Evolutionary conservation across 2,113 vertebrate species (phyloP).

Genomic region (Nannospalax galili): DNA sequence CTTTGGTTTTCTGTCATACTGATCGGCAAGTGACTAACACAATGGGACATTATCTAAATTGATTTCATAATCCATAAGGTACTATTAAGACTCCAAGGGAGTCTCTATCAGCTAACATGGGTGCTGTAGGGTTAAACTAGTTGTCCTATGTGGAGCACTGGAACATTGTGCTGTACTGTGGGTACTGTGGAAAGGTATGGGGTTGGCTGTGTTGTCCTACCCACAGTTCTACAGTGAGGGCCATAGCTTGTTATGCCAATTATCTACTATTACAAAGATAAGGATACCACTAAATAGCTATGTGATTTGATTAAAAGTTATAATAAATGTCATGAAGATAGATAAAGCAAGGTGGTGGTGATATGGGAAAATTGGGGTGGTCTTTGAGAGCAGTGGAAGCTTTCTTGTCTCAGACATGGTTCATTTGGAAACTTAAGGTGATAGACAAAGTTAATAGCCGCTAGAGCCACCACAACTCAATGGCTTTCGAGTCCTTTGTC

Average conservation of each 20-base stretch:
- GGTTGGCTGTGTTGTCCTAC: neutral
- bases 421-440: neutral
- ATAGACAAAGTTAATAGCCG: neutral
- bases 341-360: neutral
- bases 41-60: neutral
- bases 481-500: neutral
- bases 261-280: neutral
- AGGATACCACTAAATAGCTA: neutral
- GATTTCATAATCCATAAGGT: neutral
- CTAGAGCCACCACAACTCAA: neutral
- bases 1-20: neutral
- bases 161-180: accelerated
- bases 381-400: neutral
- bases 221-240: neutral
- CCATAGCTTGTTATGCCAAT: neutral
- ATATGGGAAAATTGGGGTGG: too few relatives aligned
- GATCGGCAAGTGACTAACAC: neutral
- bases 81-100: neutral
- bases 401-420: neutral
- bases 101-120: neutral
- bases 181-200: too few relatives aligned
- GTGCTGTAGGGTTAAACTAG: too few relatives aligned
- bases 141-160: accelerated
- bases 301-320: neutral
- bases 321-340: too few relatives aligned